Conservation (phyloP, 2,797 vertebrate genomes). For the Carduelis carduelis region DNA sequence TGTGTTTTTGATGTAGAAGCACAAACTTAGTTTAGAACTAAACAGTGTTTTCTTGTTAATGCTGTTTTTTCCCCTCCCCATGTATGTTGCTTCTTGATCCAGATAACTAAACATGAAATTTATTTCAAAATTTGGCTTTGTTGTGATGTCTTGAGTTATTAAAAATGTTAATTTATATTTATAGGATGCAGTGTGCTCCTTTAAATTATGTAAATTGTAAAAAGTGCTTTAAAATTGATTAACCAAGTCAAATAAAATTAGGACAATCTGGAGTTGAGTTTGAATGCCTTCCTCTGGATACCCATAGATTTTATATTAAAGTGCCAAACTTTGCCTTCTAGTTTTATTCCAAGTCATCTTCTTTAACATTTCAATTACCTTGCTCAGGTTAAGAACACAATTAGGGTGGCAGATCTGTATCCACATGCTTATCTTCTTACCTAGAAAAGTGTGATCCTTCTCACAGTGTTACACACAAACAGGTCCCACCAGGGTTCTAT, state of each 20-base stretch:
- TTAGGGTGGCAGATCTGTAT: neutral
- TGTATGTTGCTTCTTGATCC: constrained; percentile 36
- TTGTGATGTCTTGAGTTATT: constrained; percentile 54
- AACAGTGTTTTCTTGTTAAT: constrained; percentile 36
- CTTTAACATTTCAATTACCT: neutral
- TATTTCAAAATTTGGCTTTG: constrained; percentile 45
- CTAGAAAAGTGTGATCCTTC: neutral
- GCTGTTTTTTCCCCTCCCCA: neutral
- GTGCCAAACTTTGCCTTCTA: neutral
- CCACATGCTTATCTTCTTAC: neutral
- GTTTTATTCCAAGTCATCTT: neutral
- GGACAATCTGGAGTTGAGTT: constrained; percentile 53
- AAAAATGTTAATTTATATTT: constrained; percentile 57
- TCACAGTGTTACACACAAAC: neutral
- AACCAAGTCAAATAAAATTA: constrained; percentile 56
- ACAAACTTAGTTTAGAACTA: constrained; percentile 49
- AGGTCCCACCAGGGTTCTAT: neutral
- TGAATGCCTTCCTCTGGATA: constrained; percentile 43
- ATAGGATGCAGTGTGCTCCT: constrained; percentile 28
- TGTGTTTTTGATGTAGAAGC: constrained; percentile 54
- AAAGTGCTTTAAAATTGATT: constrained; percentile 46
- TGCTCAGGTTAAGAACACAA: neutral
- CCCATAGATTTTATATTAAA: neutral
- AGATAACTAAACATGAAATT: constrained; percentile 13
- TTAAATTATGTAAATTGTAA: constrained; percentile 61